Conservation (phyloP, 2,113 vertebrate species). For the Serilophus lunatus region DNA sequence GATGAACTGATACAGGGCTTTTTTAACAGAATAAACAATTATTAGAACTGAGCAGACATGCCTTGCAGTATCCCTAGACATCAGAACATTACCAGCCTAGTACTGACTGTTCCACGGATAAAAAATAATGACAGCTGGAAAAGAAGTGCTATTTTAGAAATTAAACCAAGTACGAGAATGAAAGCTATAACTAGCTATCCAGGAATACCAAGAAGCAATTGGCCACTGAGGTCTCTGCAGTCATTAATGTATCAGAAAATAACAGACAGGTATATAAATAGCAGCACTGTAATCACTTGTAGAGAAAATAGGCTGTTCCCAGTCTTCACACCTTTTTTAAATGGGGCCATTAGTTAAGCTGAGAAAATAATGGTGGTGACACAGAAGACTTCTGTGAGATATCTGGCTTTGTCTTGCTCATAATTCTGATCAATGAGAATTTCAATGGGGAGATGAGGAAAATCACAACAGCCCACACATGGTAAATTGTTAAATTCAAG, state of each 20-base stretch:
- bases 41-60: neutral
- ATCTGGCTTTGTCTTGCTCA: neutral
- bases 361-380: neutral
- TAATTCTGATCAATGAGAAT: neutral
- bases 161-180: neutral
- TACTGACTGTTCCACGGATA: neutral
- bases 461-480: neutral
- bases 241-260: constrained; percentile 5
- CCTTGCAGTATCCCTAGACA: neutral
- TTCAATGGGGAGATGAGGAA: neutral
- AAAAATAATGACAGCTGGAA: neutral
- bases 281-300: neutral
- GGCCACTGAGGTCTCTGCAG: neutral
- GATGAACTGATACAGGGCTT: rapidly evolving
- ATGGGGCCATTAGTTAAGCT: neutral
- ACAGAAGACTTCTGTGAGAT: neutral
- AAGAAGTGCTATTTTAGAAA: neutral
- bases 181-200: neutral
- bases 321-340: neutral
- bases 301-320: neutral
- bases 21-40: neutral
- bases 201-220: neutral
- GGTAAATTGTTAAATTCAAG: neutral
- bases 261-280: neutral
- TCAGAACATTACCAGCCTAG: neutral